Conservation (phyloP, 2,888 invertebrate genomes). For the Limulus polyphemus region DNA sequence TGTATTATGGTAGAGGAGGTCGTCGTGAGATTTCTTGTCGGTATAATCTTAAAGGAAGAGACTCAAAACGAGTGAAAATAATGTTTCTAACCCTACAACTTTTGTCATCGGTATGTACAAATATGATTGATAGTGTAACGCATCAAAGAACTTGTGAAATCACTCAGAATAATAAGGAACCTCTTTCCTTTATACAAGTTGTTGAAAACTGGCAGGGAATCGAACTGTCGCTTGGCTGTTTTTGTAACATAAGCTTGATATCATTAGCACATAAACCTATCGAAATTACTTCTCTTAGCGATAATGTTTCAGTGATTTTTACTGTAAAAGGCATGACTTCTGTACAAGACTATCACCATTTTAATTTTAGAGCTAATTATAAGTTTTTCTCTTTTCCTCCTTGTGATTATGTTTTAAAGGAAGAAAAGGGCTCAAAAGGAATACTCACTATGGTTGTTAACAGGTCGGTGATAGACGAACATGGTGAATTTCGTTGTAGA, state of each 20-base stretch:
- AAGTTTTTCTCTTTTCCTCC: slow-evolving; percentile 45
- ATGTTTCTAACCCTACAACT: too few relatives aligned
- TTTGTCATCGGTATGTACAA: too few relatives aligned
- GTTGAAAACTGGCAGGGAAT: slow-evolving; percentile 16
- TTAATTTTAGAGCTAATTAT: slow-evolving; percentile 65
- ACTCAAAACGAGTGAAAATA: slow-evolving; percentile 12
- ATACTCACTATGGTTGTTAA: slow-evolving; percentile 16
- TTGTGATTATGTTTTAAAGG: slow-evolving; percentile 13
- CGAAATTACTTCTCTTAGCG: slow-evolving; percentile 45
- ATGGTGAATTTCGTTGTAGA: slow-evolving; percentile 24
- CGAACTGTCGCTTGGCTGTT: slow-evolving; percentile 19
- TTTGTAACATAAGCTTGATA: slow-evolving; percentile 29
- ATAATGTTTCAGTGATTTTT: slow-evolving; percentile 57
- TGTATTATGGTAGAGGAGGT: slow-evolving; percentile 69
- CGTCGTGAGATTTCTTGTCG: slow-evolving; percentile 56
- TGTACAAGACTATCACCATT: slow-evolving; percentile 63
- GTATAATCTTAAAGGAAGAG: slow-evolving; percentile 21
- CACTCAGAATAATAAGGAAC: too few relatives aligned
- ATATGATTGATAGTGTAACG: too few relatives aligned
- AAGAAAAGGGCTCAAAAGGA: slow-evolving; percentile 21
- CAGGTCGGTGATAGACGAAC: not conserved
- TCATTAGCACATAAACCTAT: too few relatives aligned
- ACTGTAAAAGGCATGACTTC: slow-evolving; percentile 66
- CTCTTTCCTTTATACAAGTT: slow-evolving; percentile 6
- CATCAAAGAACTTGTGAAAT: too few relatives aligned